phyloP scores from a whole-genome alignment of 2,888 invertebrate genomes.

The Ctena decussata region DNA sequence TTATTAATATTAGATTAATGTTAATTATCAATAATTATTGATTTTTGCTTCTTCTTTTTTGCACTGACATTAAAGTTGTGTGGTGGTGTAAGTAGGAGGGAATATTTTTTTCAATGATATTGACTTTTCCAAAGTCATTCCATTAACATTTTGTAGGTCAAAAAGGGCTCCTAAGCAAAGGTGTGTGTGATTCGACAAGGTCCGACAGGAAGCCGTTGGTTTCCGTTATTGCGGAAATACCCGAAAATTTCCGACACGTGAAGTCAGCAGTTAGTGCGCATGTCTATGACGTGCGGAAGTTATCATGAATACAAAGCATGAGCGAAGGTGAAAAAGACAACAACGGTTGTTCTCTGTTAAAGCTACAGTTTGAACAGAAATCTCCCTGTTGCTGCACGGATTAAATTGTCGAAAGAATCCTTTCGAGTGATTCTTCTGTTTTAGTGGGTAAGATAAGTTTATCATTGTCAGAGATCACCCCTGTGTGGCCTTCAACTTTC shows the following conservation, averaged over 20 bases:
- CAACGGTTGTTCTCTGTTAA: background rate
- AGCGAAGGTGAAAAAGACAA: conserved; percentile 1
- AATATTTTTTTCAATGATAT: no score
- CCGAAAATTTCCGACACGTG: background rate
- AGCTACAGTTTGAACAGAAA: background rate
- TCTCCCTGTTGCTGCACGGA: background rate
- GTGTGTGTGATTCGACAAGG: no score
- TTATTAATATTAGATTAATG: no score
- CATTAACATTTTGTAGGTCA: no score
- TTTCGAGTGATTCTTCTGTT: background rate
- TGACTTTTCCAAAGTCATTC: no score
- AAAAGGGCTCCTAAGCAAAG: no score
- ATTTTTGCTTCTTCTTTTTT: no score
- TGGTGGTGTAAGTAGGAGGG: no score
- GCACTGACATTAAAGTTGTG: no score
- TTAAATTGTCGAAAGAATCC: background rate
- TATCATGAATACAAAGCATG: conserved; percentile 6
- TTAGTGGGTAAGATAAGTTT: background rate
- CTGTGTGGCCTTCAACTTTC: conserved; percentile 5
- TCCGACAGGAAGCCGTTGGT: no score
- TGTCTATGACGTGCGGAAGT: conserved; percentile 12
- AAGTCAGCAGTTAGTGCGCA: background rate
- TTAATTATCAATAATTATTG: no score
- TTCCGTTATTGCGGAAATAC: background rate
- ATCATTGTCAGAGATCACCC: background rate